Evolutionary conservation across 2,113 vertebrate genomes (phyloP).

Genomic region (Haemorhous mexicanus): DNA sequence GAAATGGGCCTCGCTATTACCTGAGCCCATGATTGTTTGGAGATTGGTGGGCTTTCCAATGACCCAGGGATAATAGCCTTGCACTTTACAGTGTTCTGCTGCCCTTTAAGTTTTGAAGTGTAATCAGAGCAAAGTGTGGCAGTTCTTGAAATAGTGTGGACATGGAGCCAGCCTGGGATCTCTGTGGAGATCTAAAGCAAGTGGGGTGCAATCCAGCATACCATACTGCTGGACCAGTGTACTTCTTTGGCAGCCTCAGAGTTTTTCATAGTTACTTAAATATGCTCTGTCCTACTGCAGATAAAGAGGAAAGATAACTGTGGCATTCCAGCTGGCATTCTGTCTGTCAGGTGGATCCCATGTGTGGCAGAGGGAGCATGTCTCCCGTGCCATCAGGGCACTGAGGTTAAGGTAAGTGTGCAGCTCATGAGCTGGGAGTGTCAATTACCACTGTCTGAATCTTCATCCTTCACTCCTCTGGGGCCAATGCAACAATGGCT

Average conservation of each 20-base stretch:
- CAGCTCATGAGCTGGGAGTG: background rate
- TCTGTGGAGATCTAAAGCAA: background rate
- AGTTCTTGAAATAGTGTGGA: background rate
- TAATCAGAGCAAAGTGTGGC: background rate
- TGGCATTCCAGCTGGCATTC: background rate
- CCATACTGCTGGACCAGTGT: background rate
- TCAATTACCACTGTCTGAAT: background rate
- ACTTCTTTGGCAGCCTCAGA: background rate
- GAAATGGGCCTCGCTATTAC: conserved; percentile 17
- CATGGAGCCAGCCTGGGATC: background rate
- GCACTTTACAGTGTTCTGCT: conserved; percentile 6
- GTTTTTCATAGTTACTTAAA: background rate
- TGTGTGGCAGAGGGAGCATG: background rate
- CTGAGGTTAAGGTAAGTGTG: background rate
- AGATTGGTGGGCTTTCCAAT: background rate
- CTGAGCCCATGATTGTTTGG: background rate
- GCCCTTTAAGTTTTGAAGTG: conserved; percentile 16
- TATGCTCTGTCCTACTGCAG: background rate
- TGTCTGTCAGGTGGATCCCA: background rate
- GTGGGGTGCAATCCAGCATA: background rate
- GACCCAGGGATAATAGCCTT: conserved; percentile 25
- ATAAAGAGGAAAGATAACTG: background rate
- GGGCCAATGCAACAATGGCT: background rate
- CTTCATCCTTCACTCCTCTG: background rate
- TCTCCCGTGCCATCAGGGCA: background rate